Conservation (phyloP, 2,113 vertebrate genomes). For the Lucifuga dentata region DNA sequence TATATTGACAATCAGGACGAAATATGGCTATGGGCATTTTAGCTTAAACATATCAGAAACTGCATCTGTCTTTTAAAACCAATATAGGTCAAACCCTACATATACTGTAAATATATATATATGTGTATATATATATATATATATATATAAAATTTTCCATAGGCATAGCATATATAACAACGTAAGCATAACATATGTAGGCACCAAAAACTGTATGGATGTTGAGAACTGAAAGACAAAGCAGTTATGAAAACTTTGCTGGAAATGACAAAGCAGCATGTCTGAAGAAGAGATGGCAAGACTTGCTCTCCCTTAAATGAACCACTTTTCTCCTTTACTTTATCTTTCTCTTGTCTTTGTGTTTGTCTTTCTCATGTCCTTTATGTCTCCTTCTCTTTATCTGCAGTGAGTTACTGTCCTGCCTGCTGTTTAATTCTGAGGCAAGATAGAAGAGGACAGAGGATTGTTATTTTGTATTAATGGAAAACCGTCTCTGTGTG, state of each 20-base stretch:
- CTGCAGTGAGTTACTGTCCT: constrained; percentile 21
- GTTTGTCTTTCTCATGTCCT: constrained; percentile 9
- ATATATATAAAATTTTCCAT: constrained; percentile 4
- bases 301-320: constrained; percentile 4
- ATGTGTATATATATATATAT: too few species aligned
- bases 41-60: too few species aligned
- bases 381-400: constrained; percentile 12
- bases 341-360: not conserved
- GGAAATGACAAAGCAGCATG: not conserved
- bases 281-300: constrained; percentile 15
- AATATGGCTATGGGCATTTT: too few species aligned
- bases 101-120: too few species aligned
- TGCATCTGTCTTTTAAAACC: too few species aligned
- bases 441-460: constrained; percentile 13
- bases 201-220: not conserved
- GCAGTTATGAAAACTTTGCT: not conserved
- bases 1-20: too few species aligned
- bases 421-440: constrained; percentile 24
- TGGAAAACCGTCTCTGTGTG: not conserved
- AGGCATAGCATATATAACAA: constrained; percentile 18
- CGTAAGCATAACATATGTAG: not conserved
- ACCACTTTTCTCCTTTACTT: not conserved
- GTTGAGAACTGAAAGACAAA: not conserved
- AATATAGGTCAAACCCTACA: too few species aligned
- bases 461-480: constrained; percentile 28